Conservation (phyloP, 2,113 vertebrate species). For the Sminthopsis crassicaudata region DNA sequence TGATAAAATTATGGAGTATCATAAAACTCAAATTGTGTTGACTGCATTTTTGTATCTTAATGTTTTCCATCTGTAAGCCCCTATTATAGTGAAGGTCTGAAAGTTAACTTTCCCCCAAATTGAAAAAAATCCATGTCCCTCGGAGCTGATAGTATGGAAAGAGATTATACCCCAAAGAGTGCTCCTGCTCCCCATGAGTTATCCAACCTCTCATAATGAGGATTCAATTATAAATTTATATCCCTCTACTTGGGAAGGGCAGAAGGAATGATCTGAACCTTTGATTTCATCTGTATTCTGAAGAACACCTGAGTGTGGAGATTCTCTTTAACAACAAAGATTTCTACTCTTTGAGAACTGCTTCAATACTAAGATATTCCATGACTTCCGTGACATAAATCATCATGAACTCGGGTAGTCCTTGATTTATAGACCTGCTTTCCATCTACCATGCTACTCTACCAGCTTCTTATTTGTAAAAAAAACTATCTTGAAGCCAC, state of each 20-base stretch:
- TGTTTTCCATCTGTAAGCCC: constrained; percentile 30
- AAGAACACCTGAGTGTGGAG: not conserved
- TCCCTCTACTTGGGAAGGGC: not conserved
- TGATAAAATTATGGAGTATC: constrained; percentile 37
- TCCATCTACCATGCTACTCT: not conserved
- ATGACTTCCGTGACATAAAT: not conserved
- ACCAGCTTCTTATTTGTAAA: not conserved
- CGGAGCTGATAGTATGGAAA: not conserved
- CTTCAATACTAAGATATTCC: not conserved
- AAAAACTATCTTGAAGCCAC: not conserved
- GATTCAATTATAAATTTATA: not conserved
- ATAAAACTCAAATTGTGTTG: constrained; percentile 14
- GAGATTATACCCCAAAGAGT: not conserved
- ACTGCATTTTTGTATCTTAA: constrained; percentile 23
- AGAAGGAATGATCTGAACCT: not conserved
- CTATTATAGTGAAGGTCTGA: not conserved
- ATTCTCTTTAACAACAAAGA: not conserved
- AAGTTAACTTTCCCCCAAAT: not conserved
- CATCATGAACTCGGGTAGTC: not conserved
- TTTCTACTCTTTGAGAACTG: not conserved
- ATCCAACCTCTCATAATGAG: not conserved
- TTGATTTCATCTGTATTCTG: not conserved
- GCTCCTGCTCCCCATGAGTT: not conserved
- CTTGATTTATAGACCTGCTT: not conserved
- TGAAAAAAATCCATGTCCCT: not conserved